Percentiles rank a stretch among this genome's conserved stretches.
Evolutionary conservation across 2,797 vertebrate genomes (phyloP).

Genomic region (Enteromius afrohamiltoni): DNA sequence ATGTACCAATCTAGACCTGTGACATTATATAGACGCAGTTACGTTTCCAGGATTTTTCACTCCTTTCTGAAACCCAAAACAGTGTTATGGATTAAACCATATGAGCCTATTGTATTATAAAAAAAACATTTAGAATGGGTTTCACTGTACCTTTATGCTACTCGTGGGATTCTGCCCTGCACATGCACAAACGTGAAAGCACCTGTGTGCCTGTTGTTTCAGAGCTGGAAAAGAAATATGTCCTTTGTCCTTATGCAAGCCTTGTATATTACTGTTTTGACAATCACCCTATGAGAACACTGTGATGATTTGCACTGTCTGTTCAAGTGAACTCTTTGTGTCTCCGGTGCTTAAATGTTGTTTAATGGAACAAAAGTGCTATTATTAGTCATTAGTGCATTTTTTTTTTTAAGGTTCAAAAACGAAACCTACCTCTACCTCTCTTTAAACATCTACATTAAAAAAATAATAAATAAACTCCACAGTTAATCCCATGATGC

Average conservation of each 20-base stretch:
- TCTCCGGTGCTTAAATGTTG: conserved; percentile 32
- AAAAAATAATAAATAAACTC: conserved; percentile 65
- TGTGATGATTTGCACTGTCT: conserved; percentile 77
- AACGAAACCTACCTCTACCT: conserved; percentile 77
- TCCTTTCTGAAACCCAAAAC: conserved; percentile 44
- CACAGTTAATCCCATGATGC: conserved; percentile 58
- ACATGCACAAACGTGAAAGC: conserved; percentile 33
- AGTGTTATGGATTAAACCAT: conserved; percentile 55
- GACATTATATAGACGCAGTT: conserved; percentile 14
- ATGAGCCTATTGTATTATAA: conserved; percentile 44
- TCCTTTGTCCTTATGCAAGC: conserved; percentile 38
- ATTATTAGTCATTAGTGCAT: conserved; percentile 37
- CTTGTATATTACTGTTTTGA: conserved; percentile 67
- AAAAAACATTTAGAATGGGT: conserved; percentile 28
- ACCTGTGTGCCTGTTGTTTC: conserved; percentile 33
- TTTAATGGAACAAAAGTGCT: conserved; percentile 34
- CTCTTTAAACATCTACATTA: conserved; percentile 72
- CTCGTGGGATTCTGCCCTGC: background rate
- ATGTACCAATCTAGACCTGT: conserved; percentile 1
- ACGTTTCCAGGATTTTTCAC: conserved; percentile 19
- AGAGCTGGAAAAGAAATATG: background rate
- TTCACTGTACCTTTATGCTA: conserved; percentile 46
- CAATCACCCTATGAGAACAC: conserved; percentile 71
- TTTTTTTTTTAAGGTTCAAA: conserved; percentile 65
- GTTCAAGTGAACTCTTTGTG: conserved; percentile 43